Percentiles rank a stretch among this genome's conserved stretches.
Evolutionary conservation across 2,113 vertebrate species (phyloP).

Genomic region (Silurus glanis): DNA sequence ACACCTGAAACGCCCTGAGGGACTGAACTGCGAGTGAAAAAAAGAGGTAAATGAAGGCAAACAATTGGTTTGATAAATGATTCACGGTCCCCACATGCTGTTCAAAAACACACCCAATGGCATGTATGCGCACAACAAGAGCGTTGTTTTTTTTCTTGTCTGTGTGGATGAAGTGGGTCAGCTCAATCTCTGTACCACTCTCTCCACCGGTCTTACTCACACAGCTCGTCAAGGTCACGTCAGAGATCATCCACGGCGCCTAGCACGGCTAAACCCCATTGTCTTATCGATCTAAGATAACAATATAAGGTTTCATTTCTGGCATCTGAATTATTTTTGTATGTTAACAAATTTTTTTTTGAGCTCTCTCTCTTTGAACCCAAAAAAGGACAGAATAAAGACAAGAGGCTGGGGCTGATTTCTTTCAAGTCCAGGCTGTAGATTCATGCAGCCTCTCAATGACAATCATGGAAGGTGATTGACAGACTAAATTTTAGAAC

Average conservation of each 20-base stretch:
- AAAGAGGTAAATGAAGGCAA: neutral
- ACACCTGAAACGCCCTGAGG: conserved; percentile 29
- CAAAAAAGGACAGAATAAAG: neutral
- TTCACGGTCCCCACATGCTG: neutral
- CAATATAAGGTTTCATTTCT: neutral
- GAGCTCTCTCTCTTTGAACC: neutral
- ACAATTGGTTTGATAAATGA: neutral
- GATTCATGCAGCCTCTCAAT: neutral
- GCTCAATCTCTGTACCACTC: conserved; percentile 55
- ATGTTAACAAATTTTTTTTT: neutral
- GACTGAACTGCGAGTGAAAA: neutral
- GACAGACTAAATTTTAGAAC: neutral
- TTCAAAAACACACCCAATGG: neutral
- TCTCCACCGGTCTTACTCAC: conserved; percentile 32
- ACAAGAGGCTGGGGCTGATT: neutral
- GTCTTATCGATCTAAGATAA: neutral
- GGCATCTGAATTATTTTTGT: neutral
- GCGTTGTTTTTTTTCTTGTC: conserved; percentile 45
- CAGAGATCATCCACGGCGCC: conserved; percentile 18
- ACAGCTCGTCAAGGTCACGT: conserved; percentile 63
- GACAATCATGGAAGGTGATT: neutral
- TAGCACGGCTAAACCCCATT: too few species aligned
- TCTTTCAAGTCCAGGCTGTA: neutral
- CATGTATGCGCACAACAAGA: conserved; percentile 34
- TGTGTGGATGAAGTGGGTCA: conserved; percentile 62